Conservation (phyloP, 2,888 invertebrate genomes). For the Epinotia demarniana region DNA sequence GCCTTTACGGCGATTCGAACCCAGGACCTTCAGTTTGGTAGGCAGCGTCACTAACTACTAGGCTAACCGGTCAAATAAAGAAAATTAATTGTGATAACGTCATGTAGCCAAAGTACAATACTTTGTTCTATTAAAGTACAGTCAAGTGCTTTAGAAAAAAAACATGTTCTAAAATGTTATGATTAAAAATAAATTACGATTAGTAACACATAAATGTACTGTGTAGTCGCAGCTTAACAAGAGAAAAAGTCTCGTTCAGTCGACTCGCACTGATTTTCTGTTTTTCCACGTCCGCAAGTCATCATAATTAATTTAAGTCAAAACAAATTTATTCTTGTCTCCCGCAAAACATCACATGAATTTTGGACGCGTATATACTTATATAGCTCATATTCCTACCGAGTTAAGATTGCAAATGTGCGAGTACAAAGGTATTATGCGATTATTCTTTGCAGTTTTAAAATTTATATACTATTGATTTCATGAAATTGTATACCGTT, state of each 20-base stretch:
- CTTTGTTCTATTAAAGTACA: no score
- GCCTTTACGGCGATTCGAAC: no score
- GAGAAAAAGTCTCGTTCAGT: conserved; percentile 28
- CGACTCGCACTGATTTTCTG: conserved; percentile 40
- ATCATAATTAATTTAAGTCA: conserved; percentile 47
- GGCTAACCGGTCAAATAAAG: no score
- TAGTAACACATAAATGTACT: no score
- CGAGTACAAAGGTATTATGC: neutral
- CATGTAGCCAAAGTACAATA: no score
- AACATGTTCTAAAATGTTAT: no score
- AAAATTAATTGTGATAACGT: no score
- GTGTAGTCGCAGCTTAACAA: conserved; percentile 17
- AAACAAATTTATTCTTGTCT: conserved; percentile 25
- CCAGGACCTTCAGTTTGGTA: no score
- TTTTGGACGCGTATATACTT: no score
- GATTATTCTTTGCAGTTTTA: conserved; percentile 13
- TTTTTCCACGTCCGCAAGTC: conserved; percentile 47
- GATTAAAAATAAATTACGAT: no score
- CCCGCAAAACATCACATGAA: conserved; percentile 10
- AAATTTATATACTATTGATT: conserved; percentile 30
- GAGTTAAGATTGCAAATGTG: neutral
- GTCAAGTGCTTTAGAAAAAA: no score
- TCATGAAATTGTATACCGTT: conserved; percentile 24
- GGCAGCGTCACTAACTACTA: no score
- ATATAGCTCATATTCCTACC: conserved; percentile 12